A percentile compares a stretch with the other conserved stretches of the same genome.
Conservation (phyloP, 2,797 vertebrate genomes). For the Megalops cyprinoides region DNA sequence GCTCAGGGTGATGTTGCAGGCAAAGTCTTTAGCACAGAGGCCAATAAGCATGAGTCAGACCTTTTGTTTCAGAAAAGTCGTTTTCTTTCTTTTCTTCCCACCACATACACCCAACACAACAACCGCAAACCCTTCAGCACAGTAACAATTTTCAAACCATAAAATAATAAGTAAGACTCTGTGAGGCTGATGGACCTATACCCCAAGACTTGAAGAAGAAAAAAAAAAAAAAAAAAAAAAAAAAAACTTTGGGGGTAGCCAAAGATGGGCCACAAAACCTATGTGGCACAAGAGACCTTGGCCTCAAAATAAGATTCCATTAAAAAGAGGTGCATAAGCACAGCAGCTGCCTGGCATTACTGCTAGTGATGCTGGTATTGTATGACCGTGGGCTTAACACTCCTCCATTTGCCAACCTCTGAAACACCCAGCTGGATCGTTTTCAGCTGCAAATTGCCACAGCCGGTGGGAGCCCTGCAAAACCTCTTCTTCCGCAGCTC, state of each 20-base stretch:
- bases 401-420: background rate
- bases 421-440: background rate
- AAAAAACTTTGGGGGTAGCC: too few species aligned
- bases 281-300: background rate
- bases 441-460: background rate
- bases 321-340: background rate
- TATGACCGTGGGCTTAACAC: constrained; percentile 11
- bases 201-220: background rate
- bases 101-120: background rate
- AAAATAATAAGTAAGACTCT: too few species aligned
- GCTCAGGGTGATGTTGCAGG: too few species aligned
- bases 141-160: background rate
- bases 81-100: background rate
- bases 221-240: background rate
- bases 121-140: background rate
- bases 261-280: background rate
- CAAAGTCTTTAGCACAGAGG: too few species aligned
- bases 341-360: constrained; percentile 15
- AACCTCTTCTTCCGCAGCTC: too few species aligned
- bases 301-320: background rate
- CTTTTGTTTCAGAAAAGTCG: too few species aligned
- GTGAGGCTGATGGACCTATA: background rate
- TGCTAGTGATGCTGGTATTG: background rate
- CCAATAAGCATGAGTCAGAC: too few species aligned
- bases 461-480: background rate